Evolutionary conservation across 2,113 vertebrate species (phyloP).

Genomic region (Halcyon senegalensis): DNA sequence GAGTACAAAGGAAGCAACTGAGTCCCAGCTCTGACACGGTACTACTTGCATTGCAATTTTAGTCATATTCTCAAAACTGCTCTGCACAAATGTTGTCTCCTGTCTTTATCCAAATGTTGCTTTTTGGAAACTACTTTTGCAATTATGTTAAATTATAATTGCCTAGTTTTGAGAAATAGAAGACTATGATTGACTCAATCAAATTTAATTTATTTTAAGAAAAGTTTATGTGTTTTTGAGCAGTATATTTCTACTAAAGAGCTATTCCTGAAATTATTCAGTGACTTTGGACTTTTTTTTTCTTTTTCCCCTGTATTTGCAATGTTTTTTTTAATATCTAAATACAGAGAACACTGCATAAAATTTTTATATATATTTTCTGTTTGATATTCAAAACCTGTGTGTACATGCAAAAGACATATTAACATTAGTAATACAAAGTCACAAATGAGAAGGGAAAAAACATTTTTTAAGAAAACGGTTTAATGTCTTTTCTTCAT

Average conservation of each 20-base stretch:
- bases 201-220: background rate
- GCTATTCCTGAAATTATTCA: background rate
- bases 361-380: background rate
- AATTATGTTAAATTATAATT: background rate
- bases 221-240: background rate
- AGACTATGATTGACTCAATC: background rate
- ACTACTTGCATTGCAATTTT: background rate
- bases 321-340: background rate
- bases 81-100: background rate
- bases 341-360: background rate
- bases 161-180: background rate
- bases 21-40: background rate
- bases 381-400: background rate
- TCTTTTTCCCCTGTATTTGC: fast-evolving
- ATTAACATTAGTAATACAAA: background rate
- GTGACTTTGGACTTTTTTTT: background rate
- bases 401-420: background rate
- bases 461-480: background rate
- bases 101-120: background rate
- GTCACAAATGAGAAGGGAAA: background rate
- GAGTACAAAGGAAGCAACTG: background rate
- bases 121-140: background rate
- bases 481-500: background rate
- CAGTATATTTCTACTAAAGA: background rate
- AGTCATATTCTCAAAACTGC: background rate